Percentiles rank a stretch among this genome's conserved stretches.
These are phyloP conservation scores for Myoxocephalus aenaeus DNA, from an alignment of 2,797 vertebrate species.

Conservation along the genomic window DNA sequence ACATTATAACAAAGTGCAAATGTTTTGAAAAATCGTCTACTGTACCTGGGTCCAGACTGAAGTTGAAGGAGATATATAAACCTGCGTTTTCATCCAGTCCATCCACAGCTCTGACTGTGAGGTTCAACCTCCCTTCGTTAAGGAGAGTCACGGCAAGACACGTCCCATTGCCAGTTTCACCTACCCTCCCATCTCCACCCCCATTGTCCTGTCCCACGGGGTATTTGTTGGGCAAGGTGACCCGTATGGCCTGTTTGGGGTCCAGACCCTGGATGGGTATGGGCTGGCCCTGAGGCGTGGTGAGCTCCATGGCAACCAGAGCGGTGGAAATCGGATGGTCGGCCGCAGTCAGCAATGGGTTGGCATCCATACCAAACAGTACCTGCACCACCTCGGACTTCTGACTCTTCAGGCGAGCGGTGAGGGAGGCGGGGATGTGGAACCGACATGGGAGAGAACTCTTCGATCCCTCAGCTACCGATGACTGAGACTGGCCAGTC, in stretches of 20 bases:
- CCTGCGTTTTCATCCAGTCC: slow-evolving; percentile 72
- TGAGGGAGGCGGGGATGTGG: slow-evolving; percentile 75
- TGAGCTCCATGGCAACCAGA: slow-evolving; percentile 85
- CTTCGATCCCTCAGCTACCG: not conserved
- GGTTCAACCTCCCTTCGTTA: slow-evolving; percentile 64
- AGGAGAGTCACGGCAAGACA: slow-evolving; percentile 62
- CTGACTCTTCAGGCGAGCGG: slow-evolving; percentile 63
- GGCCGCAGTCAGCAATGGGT: slow-evolving; percentile 56
- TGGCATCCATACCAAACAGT: slow-evolving; percentile 70
- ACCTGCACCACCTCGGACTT: slow-evolving; percentile 83
- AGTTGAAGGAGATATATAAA: slow-evolving; percentile 81
- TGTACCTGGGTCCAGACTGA: slow-evolving; percentile 81
- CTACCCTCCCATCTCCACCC: not conserved
- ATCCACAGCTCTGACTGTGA: slow-evolving; percentile 75
- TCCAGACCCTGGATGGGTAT: slow-evolving; percentile 79
- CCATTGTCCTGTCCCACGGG: not conserved
- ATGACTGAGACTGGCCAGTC: not conserved
- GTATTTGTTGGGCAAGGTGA: slow-evolving; percentile 74
- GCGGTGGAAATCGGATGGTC: slow-evolving; percentile 81
- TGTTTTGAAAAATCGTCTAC: not conserved
- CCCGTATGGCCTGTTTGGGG: slow-evolving; percentile 75
- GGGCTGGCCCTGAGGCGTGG: slow-evolving; percentile 74
- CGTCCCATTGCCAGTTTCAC: slow-evolving; percentile 38
- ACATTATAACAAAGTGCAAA: not conserved
- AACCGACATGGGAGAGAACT: slow-evolving; percentile 66